Evolutionary conservation across 2,113 vertebrate genomes (phyloP).

Genomic region (Rostratula benghalensis): DNA sequence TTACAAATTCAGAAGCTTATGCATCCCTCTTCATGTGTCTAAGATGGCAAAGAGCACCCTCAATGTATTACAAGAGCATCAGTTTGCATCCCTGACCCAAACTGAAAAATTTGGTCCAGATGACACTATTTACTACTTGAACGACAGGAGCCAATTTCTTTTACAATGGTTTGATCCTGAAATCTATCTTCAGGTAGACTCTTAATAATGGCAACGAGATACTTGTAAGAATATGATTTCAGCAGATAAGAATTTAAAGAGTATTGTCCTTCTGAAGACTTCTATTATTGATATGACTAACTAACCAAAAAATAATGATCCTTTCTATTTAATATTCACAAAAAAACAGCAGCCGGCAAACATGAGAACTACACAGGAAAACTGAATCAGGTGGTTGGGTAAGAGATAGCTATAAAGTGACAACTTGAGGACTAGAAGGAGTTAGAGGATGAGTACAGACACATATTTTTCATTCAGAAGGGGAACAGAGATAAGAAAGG

Average conservation of each 20-base stretch:
- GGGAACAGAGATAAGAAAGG: neutral
- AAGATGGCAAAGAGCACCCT: neutral
- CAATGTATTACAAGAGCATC: neutral
- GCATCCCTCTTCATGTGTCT: neutral
- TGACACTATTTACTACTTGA: neutral
- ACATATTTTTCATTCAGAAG: neutral
- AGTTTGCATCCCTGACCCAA: neutral
- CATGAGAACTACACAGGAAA: neutral
- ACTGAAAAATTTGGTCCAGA: neutral
- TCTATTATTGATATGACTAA: neutral
- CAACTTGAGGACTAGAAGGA: neutral
- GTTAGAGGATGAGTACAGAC: neutral
- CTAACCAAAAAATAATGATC: neutral
- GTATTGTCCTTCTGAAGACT: neutral
- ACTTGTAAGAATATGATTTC: neutral
- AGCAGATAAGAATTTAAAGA: neutral
- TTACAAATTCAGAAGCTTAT: constrained; percentile 5
- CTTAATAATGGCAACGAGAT: neutral
- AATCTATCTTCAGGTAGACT: neutral
- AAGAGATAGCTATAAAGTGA: neutral
- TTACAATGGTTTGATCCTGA: neutral
- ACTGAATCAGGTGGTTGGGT: neutral
- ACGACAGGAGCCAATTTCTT: neutral
- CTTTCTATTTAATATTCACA: neutral
- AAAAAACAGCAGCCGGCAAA: neutral